A percentile compares a stretch with the other conserved stretches of the same genome.
These are phyloP conservation scores for Delichon dasypus DNA, from an alignment of 2,797 vertebrate species.

Conservation along the genomic window DNA sequence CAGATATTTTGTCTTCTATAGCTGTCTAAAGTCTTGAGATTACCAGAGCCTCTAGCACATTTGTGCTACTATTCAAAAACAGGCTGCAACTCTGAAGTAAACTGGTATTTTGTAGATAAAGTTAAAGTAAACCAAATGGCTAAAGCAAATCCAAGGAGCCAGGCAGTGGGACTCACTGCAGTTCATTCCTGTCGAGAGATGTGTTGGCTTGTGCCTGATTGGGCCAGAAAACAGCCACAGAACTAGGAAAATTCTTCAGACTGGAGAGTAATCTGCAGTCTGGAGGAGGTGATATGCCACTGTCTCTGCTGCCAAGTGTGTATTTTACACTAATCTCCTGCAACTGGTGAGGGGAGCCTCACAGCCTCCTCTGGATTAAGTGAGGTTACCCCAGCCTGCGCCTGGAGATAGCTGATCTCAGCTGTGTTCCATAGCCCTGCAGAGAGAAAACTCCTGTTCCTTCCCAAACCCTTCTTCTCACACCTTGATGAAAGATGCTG, in stretches of 20 bases:
- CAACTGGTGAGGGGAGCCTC: background rate
- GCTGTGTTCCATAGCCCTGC: background rate
- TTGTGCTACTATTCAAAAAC: background rate
- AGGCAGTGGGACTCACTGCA: background rate
- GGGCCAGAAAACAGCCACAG: background rate
- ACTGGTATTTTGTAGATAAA: background rate
- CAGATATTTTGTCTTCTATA: background rate
- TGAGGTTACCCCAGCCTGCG: background rate
- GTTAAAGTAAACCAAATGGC: constrained; percentile 14
- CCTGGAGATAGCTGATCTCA: background rate
- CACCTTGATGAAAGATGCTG: background rate
- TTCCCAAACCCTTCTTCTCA: background rate
- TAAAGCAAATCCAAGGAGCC: background rate
- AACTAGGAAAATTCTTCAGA: background rate
- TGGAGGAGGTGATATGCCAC: background rate
- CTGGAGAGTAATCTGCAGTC: background rate
- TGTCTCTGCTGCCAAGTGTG: background rate
- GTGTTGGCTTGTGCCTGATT: background rate
- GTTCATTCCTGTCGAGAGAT: background rate
- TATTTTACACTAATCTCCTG: background rate
- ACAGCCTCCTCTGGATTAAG: background rate
- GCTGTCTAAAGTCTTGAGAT: background rate
- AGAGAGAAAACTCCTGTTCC: background rate
- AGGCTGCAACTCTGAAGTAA: background rate
- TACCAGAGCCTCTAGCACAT: background rate